These are phyloP conservation scores for Lophius piscatorius DNA, from an alignment of 2,113 vertebrate genomes.

Conservation along the genomic window DNA sequence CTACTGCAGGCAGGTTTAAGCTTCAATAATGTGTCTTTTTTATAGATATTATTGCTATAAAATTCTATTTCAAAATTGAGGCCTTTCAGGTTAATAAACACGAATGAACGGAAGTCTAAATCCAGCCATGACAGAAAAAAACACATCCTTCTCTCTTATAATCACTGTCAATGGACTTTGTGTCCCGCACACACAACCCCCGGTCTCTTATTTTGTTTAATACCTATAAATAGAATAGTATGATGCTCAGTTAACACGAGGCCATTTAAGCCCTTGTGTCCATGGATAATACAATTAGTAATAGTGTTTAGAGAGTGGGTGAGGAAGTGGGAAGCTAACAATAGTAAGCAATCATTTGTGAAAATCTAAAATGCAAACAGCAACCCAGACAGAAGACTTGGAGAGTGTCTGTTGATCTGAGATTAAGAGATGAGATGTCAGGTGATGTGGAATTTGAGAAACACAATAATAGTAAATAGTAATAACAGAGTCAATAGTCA, in stretches of 20 bases:
- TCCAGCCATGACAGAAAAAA: conserved; percentile 23
- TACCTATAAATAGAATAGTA: conserved; percentile 52
- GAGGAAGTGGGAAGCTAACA: conserved; percentile 44
- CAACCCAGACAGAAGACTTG: conserved; percentile 3
- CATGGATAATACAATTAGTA: conserved; percentile 33
- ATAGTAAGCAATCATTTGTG: no score
- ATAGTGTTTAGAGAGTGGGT: conserved; percentile 30
- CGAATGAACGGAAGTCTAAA: conserved; percentile 25
- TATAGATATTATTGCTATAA: not conserved
- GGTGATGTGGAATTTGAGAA: conserved; percentile 22
- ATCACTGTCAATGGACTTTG: conserved; percentile 12
- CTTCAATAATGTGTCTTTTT: not conserved
- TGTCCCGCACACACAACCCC: conserved; percentile 36
- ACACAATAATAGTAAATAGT: not conserved
- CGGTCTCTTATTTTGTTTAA: conserved; percentile 48
- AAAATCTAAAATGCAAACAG: conserved; percentile 17
- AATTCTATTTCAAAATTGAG: not conserved
- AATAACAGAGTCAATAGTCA: no score
- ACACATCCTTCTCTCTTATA: conserved; percentile 25
- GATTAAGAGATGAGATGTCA: conserved; percentile 4
- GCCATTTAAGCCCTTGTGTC: conserved; percentile 20
- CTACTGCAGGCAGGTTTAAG: not conserved
- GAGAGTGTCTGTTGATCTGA: conserved; percentile 12
- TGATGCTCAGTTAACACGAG: conserved; percentile 57
- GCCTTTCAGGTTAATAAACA: not conserved